phyloP scores from a whole-genome alignment of 2,113 vertebrate species.

The Coptodon rendalli region DNA sequence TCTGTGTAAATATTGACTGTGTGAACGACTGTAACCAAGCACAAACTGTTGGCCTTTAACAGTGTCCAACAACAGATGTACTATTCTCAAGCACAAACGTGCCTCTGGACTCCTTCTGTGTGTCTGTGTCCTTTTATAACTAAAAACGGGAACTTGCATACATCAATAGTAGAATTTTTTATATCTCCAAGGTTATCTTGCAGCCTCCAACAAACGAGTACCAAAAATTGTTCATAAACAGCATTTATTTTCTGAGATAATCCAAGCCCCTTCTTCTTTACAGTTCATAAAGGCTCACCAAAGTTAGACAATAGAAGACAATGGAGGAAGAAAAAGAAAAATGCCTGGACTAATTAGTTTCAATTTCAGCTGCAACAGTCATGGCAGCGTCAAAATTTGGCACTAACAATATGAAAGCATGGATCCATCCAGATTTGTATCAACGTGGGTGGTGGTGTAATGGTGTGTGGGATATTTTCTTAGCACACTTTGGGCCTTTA shows the following conservation, averaged over 20 bases:
- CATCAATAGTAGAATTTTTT: not conserved
- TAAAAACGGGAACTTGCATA: not conserved
- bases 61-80: conserved; percentile 24
- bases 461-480: not conserved
- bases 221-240: not conserved
- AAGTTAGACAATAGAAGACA: not conserved
- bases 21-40: conserved; percentile 42
- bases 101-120: not conserved
- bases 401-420: not conserved
- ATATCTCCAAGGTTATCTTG: not conserved
- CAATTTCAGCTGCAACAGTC: not conserved
- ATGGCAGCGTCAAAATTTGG: not conserved
- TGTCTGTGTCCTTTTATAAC: not conserved
- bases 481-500: fast-evolving
- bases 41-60: conserved; percentile 29
- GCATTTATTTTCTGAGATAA: not conserved
- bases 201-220: fast-evolving
- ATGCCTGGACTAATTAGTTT: not conserved
- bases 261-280: not conserved
- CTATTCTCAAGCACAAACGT: conserved; percentile 22
- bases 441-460: not conserved
- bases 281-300: not conserved
- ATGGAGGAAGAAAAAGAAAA: not conserved
- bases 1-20: conserved; percentile 28
- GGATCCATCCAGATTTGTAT: not conserved